These are phyloP conservation scores for Tipula helvola DNA, from an alignment of 2,888 invertebrate genomes.

Conservation along the genomic window DNA sequence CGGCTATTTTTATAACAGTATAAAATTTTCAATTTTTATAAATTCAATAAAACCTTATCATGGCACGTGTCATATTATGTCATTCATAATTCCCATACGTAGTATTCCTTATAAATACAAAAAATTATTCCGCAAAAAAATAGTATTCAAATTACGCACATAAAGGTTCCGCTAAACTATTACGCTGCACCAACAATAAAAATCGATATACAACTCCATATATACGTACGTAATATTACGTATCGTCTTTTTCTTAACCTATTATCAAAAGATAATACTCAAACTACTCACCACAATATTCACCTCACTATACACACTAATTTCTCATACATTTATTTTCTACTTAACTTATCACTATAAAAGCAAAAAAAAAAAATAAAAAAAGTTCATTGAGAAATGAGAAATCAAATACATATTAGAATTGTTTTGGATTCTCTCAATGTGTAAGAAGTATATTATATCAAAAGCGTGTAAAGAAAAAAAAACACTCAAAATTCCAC, in stretches of 20 bases:
- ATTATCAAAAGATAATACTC: not conserved
- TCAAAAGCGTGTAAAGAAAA: not conserved
- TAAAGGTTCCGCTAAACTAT: not conserved
- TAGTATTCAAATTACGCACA: not conserved
- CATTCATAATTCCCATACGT: not conserved
- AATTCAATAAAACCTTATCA: too few species aligned
- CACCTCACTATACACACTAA: not conserved
- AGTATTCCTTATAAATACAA: not conserved
- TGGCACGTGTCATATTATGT: not conserved
- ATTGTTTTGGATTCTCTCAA: not conserved
- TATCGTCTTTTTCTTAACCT: not conserved
- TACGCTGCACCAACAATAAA: not conserved
- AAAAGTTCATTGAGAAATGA: not conserved
- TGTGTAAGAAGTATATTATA: not conserved
- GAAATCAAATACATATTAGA: not conserved
- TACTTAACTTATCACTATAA: not conserved
- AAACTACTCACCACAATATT: slow-evolving; percentile 4
- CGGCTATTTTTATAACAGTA: too few species aligned
- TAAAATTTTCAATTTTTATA: too few species aligned
- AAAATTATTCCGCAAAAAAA: not conserved
- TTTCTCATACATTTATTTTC: not conserved
- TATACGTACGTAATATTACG: not conserved
- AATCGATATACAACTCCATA: not conserved
- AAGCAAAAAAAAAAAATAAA: not conserved
- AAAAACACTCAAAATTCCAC: not conserved